Conservation (phyloP, 2,888 invertebrate genomes). For the Ormyrus labotus region DNA sequence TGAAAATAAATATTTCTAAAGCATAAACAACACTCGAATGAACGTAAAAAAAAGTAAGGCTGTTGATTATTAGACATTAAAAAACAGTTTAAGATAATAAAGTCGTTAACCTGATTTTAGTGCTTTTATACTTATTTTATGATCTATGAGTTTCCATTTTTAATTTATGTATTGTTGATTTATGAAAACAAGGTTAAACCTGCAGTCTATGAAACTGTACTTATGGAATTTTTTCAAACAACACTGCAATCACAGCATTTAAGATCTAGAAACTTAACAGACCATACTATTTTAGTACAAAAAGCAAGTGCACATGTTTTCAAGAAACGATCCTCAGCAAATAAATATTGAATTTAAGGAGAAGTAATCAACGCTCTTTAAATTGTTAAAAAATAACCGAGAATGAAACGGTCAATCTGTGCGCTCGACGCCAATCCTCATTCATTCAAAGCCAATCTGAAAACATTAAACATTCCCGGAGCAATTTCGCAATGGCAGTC, state of each 20-base stretch:
- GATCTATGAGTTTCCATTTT: conserved; percentile 14
- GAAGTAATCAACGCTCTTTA: too few species aligned
- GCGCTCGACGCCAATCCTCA: too few species aligned
- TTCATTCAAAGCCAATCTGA: too few species aligned
- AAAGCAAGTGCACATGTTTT: neutral
- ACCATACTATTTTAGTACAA: neutral
- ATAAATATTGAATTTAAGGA: neutral
- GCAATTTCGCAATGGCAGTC: too few species aligned
- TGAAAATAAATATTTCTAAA: neutral
- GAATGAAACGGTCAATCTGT: too few species aligned
- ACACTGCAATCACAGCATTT: conserved; percentile 12
- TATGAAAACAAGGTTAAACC: conserved; percentile 50
- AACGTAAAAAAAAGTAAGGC: neutral
- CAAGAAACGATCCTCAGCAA: neutral
- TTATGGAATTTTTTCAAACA: conserved; percentile 29
- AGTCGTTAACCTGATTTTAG: conserved; percentile 47
- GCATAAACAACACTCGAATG: too few species aligned
- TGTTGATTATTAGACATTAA: conserved; percentile 25
- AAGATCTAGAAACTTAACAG: conserved; percentile 16
- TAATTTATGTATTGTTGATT: conserved; percentile 49
- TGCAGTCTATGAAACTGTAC: conserved; percentile 28
- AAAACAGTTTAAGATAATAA: conserved; percentile 42
- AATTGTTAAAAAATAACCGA: too few species aligned
- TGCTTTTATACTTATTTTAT: conserved; percentile 39
- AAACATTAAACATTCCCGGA: too few species aligned